Conservation (phyloP, 2,797 vertebrate species). For the Takifugu ocellatus region DNA sequence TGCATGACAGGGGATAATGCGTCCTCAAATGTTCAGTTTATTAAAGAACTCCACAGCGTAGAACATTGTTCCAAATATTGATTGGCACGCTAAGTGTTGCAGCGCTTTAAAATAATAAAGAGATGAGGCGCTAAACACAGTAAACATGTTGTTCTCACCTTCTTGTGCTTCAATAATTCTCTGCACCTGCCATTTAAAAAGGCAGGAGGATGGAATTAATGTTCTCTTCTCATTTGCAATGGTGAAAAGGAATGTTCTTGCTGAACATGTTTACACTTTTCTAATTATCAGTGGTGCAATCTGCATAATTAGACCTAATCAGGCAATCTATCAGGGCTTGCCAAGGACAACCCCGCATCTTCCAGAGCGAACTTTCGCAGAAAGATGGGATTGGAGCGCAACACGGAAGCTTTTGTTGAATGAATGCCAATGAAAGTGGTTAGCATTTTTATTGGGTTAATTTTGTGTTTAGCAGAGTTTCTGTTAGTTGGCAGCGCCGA, state of each 20-base stretch:
- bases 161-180: slow-evolving; percentile 54
- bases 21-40: slow-evolving; percentile 19
- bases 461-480: slow-evolving; percentile 8
- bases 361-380: slow-evolving; percentile 35
- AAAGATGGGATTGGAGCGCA: background rate
- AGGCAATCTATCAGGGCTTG: slow-evolving; percentile 63
- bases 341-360: slow-evolving; percentile 56
- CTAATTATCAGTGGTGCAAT: slow-evolving; percentile 66
- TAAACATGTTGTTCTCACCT: slow-evolving; percentile 50
- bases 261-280: slow-evolving; percentile 66
- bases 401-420: slow-evolving; percentile 5
- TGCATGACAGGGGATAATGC: slow-evolving; percentile 55
- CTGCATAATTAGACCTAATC: slow-evolving; percentile 70
- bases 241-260: slow-evolving; percentile 58
- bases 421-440: slow-evolving; percentile 3
- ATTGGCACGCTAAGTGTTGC: too few species aligned
- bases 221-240: slow-evolving; percentile 54
- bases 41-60: slow-evolving; percentile 16
- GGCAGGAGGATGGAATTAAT: slow-evolving; percentile 52
- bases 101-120: too few species aligned
- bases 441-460: background rate
- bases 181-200: slow-evolving; percentile 56
- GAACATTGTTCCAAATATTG: slow-evolving; percentile 1
- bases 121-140: slow-evolving; percentile 53
- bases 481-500: slow-evolving; percentile 25